A percentile compares a stretch with the other conserved stretches of the same genome.
Evolutionary conservation across 2,888 invertebrate genomes (phyloP).

Genomic region (Ceramica pisi): DNA sequence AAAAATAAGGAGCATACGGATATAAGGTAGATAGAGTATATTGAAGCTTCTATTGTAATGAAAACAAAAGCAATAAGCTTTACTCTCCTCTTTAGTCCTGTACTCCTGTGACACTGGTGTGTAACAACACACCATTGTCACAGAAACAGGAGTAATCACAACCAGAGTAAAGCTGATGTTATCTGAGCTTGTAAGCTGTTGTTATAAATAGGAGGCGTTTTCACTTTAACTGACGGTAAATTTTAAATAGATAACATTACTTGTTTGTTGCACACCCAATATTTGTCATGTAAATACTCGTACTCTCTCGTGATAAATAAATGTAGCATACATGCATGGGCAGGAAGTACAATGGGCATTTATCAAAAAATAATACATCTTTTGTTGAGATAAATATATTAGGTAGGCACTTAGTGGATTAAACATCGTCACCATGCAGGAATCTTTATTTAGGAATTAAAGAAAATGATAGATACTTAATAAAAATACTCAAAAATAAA

Average conservation of each 20-base stretch:
- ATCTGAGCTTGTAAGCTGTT: no score
- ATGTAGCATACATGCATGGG: not conserved
- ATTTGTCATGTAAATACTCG: not conserved
- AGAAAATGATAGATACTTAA: no score
- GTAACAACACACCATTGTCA: no score
- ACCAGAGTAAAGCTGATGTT: no score
- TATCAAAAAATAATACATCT: conserved; percentile 8
- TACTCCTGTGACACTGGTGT: no score
- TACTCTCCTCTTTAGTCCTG: no score
- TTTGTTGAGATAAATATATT: not conserved
- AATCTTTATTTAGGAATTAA: not conserved
- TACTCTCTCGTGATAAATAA: not conserved
- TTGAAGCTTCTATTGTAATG: not conserved
- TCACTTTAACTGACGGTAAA: not conserved
- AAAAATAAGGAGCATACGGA: not conserved
- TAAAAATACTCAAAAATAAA: no score
- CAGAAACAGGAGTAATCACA: no score
- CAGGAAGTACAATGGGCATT: conserved; percentile 7
- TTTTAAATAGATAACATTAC: no score
- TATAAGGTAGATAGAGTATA: not conserved
- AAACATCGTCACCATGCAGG: no score
- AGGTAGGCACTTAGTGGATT: no score
- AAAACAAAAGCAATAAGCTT: not conserved
- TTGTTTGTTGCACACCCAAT: not conserved
- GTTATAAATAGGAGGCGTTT: not conserved